Percentiles rank a stretch among this genome's conserved stretches.
phyloP scores from a whole-genome alignment of 2,113 vertebrate genomes.

The Camelus bactrianus region DNA sequence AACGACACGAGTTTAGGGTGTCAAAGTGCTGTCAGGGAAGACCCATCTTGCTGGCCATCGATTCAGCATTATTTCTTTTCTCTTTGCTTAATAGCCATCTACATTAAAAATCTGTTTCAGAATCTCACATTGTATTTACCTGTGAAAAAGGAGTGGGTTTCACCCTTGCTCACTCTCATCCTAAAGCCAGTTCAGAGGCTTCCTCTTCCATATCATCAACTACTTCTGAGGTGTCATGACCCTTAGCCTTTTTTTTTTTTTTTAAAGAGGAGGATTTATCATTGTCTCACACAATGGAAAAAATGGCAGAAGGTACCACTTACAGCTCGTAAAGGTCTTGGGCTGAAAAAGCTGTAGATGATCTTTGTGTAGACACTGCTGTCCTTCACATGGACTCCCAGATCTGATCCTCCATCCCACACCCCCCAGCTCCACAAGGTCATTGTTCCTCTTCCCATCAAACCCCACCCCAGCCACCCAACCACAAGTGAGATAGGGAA shows the following conservation, averaged over 20 bases:
- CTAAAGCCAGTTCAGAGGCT: not conserved
- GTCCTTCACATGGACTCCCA: not conserved
- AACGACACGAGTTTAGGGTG: not conserved
- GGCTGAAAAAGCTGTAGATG: not conserved
- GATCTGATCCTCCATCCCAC: not conserved
- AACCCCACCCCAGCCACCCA: rapidly evolving
- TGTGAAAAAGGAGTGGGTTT: not conserved
- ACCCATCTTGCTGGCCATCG: not conserved
- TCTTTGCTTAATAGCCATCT: not conserved
- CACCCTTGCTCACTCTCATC: not conserved
- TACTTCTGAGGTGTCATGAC: not conserved
- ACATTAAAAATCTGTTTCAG: not conserved
- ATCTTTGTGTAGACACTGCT: rapidly evolving
- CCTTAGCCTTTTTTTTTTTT: not conserved
- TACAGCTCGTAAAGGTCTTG: not conserved
- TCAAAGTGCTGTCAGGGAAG: not conserved
- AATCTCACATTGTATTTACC: not conserved
- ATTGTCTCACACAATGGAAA: not conserved
- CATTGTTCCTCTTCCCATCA: not conserved
- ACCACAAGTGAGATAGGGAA: not conserved
- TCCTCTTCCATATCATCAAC: not conserved
- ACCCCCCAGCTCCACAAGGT: not conserved
- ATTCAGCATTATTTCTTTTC: not conserved
- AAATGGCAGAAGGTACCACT: not conserved
- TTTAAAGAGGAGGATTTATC: not conserved